These are phyloP conservation scores for Calameuta idolon DNA, from an alignment of 2,888 invertebrate species.

Conservation along the genomic window DNA sequence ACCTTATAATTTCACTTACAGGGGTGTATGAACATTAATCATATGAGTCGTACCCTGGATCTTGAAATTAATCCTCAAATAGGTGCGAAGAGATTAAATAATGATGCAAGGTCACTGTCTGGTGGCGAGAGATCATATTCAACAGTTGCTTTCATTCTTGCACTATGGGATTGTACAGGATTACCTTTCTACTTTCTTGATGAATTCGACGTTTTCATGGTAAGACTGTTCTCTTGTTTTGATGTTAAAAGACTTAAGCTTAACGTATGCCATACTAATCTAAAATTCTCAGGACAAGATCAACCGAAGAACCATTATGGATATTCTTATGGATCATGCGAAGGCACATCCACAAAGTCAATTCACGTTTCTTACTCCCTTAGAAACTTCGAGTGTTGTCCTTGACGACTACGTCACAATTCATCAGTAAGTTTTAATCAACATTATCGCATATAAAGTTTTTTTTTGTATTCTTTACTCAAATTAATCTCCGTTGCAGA, in stretches of 20 bases:
- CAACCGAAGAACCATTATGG: slow-evolving; percentile 83
- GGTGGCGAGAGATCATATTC: slow-evolving; percentile 97
- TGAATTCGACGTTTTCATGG: slow-evolving; percentile 98
- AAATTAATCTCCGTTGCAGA: slow-evolving; percentile 34
- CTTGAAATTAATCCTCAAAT: slow-evolving; percentile 72
- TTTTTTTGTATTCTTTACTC: too few species aligned
- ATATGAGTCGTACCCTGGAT: slow-evolving; percentile 66
- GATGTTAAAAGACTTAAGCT: slow-evolving; percentile 4
- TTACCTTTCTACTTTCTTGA: slow-evolving; percentile 95
- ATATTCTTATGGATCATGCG: slow-evolving; percentile 82
- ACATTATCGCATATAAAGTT: background rate
- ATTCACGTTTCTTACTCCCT: slow-evolving; percentile 92
- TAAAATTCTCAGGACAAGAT: slow-evolving; percentile 78
- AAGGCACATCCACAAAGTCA: slow-evolving; percentile 76
- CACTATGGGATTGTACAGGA: slow-evolving; percentile 92
- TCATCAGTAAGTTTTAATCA: slow-evolving; percentile 68
- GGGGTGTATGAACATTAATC: slow-evolving; percentile 73
- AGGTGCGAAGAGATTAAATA: slow-evolving; percentile 65
- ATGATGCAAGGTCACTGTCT: slow-evolving; percentile 79
- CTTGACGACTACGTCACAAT: slow-evolving; percentile 71
- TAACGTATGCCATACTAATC: slow-evolving; percentile 9
- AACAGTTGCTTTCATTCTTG: slow-evolving; percentile 93
- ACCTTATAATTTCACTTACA: slow-evolving; percentile 40
- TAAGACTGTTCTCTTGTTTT: slow-evolving; percentile 52
- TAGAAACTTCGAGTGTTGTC: slow-evolving; percentile 75